A percentile compares a stretch with the other conserved stretches of the same genome.
Evolutionary conservation across 2,113 vertebrate genomes (phyloP).

Genomic region (Aspiorhynchus laticeps): DNA sequence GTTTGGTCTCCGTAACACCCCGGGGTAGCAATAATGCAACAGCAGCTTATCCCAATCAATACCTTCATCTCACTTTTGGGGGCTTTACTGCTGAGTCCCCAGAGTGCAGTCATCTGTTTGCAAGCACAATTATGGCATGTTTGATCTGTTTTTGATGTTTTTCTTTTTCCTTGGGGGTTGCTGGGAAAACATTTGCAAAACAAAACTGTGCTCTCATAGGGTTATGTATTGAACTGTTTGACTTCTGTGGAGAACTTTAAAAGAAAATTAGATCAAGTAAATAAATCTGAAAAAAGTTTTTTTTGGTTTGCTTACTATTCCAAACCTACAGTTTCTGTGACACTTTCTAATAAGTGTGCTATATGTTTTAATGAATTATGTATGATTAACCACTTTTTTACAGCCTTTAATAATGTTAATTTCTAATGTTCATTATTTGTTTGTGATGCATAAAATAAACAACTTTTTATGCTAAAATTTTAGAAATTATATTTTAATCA

Average conservation of each 20-base stretch:
- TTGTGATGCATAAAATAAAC: neutral
- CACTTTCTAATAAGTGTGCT: neutral
- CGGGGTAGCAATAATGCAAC: conserved; percentile 62
- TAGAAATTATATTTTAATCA: neutral
- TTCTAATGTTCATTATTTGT: neutral
- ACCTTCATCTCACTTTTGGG: conserved; percentile 57
- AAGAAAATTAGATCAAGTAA: neutral
- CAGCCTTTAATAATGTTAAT: neutral
- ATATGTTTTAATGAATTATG: neutral
- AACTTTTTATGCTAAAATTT: neutral
- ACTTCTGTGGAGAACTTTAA: neutral
- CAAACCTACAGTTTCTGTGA: neutral
- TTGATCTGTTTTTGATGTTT: conserved; percentile 57
- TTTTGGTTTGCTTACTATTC: neutral
- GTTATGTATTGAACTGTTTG: neutral
- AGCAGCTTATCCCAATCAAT: conserved; percentile 64
- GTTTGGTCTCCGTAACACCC: conserved; percentile 46
- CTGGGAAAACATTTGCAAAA: conserved; percentile 25
- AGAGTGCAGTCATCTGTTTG: conserved; percentile 60
- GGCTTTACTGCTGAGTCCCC: conserved; percentile 52
- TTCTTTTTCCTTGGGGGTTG: neutral
- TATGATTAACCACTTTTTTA: neutral
- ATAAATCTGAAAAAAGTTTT: neutral
- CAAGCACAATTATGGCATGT: conserved; percentile 53
- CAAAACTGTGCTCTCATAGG: neutral